phyloP scores from a whole-genome alignment of 2,113 vertebrate genomes.

The Macquaria australasica region DNA sequence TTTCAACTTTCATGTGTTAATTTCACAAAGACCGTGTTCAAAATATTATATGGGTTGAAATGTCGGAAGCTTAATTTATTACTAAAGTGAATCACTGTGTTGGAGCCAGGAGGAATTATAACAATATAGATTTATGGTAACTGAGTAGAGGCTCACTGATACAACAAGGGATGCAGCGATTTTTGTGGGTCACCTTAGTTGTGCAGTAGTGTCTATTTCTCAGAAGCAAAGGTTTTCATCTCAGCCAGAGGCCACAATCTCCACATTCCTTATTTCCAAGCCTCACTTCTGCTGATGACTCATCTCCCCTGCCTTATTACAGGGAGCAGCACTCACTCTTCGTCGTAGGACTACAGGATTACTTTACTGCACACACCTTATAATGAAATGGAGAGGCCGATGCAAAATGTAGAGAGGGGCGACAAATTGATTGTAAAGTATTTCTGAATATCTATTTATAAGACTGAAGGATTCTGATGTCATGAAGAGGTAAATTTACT shows the following conservation, averaged over 20 bases:
- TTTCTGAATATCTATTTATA: constrained; percentile 60
- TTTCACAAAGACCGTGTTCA: neutral
- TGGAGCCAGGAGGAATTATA: constrained; percentile 34
- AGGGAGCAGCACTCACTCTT: constrained; percentile 85
- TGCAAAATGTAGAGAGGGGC: constrained; percentile 58
- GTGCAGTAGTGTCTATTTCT: constrained; percentile 71
- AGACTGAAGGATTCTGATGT: constrained; percentile 34
- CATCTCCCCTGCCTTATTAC: constrained; percentile 87
- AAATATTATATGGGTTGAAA: constrained; percentile 3
- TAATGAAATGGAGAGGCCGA: constrained; percentile 74
- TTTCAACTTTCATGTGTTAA: neutral
- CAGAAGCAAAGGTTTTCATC: constrained; percentile 88
- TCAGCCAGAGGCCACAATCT: constrained; percentile 84
- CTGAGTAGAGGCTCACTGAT: constrained; percentile 31
- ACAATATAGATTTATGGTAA: constrained; percentile 45
- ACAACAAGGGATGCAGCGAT: constrained; percentile 39
- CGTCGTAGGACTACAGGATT: constrained; percentile 78
- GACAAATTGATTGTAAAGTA: constrained; percentile 75
- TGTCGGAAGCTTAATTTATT: constrained; percentile 19
- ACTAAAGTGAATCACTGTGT: constrained; percentile 29
- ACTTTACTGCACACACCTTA: constrained; percentile 84
- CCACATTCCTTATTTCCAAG: constrained; percentile 78
- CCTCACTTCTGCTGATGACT: constrained; percentile 85
- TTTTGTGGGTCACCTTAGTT: constrained; percentile 64
- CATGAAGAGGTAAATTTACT: constrained; percentile 43